These are phyloP conservation scores for Simalia tracyae DNA, from an alignment of 2,797 vertebrate genomes.

Conservation along the genomic window DNA sequence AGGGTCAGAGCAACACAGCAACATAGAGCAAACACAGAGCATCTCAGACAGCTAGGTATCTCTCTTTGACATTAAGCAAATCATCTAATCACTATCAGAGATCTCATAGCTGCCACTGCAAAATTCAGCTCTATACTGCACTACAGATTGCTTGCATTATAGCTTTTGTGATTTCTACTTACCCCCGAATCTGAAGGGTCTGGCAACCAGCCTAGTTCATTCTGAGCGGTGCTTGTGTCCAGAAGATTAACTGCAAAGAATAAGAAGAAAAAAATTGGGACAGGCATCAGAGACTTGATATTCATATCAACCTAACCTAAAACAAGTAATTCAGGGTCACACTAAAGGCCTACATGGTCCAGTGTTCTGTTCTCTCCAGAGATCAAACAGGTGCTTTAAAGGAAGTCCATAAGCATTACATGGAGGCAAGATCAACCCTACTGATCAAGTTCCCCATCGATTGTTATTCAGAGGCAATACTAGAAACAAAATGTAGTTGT, in stretches of 20 bases:
- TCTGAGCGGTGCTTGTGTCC: slow-evolving; percentile 73
- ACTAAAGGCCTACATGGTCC: neutral
- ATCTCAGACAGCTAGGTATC: neutral
- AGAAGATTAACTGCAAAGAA: slow-evolving; percentile 72
- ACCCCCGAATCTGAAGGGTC: slow-evolving; percentile 77
- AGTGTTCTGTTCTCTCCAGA: neutral
- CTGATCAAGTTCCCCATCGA: neutral
- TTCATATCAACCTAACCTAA: neutral
- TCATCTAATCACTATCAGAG: neutral
- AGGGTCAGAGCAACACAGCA: neutral
- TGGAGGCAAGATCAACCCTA: neutral
- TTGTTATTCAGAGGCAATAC: neutral
- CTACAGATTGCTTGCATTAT: neutral
- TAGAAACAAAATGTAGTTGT: neutral
- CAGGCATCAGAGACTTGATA: neutral
- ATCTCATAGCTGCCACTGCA: neutral
- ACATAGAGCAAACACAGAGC: neutral
- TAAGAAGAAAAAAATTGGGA: slow-evolving; percentile 20
- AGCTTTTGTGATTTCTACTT: slow-evolving; percentile 55
- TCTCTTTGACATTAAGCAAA: neutral
- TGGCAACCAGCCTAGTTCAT: slow-evolving; percentile 76
- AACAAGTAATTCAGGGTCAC: neutral
- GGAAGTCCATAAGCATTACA: neutral
- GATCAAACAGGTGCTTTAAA: neutral
- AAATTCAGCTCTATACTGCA: neutral